Evolutionary conservation across 2,888 invertebrate species (phyloP).

Genomic region (Sesamia inferens): DNA sequence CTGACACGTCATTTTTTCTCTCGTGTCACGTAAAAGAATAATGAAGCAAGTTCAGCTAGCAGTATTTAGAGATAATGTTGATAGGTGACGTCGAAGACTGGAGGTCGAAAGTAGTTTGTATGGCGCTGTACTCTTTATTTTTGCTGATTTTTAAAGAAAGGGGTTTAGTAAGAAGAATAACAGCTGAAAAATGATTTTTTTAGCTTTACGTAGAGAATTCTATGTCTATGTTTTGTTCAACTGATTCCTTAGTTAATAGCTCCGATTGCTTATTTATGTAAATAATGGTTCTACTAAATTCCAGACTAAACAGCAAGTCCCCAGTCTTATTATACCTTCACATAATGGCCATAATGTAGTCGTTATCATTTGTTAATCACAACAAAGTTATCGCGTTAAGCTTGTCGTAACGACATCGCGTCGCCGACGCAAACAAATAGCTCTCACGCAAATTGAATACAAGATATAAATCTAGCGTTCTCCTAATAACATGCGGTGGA

Average conservation of each 20-base stretch:
- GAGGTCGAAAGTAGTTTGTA: slow-evolving; percentile 15
- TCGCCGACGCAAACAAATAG: slow-evolving; percentile 79
- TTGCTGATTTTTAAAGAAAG: background rate
- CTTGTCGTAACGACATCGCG: slow-evolving; percentile 67
- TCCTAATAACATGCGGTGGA: slow-evolving; percentile 86
- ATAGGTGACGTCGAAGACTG: slow-evolving; percentile 36
- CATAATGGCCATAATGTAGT: slow-evolving; percentile 59
- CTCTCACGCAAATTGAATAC: slow-evolving; percentile 88
- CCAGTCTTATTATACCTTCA: slow-evolving; percentile 45
- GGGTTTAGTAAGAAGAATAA: background rate
- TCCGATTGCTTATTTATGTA: slow-evolving; percentile 2
- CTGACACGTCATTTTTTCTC: slow-evolving; percentile 75
- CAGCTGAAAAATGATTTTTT: background rate
- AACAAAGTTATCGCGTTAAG: slow-evolving; percentile 72
- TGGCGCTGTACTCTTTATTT: background rate
- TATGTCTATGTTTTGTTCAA: background rate
- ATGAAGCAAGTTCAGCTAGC: slow-evolving; percentile 67
- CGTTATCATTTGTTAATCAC: slow-evolving; percentile 73
- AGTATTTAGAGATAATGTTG: slow-evolving; percentile 59
- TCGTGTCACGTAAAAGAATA: slow-evolving; percentile 72
- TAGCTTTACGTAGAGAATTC: background rate
- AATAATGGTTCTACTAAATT: slow-evolving; percentile 25
- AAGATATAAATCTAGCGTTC: slow-evolving; percentile 87
- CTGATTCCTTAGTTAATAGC: background rate
- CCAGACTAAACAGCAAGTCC: slow-evolving; percentile 35